These are phyloP conservation scores for Periparus ater DNA, from an alignment of 2,797 vertebrate species.

Conservation along the genomic window DNA sequence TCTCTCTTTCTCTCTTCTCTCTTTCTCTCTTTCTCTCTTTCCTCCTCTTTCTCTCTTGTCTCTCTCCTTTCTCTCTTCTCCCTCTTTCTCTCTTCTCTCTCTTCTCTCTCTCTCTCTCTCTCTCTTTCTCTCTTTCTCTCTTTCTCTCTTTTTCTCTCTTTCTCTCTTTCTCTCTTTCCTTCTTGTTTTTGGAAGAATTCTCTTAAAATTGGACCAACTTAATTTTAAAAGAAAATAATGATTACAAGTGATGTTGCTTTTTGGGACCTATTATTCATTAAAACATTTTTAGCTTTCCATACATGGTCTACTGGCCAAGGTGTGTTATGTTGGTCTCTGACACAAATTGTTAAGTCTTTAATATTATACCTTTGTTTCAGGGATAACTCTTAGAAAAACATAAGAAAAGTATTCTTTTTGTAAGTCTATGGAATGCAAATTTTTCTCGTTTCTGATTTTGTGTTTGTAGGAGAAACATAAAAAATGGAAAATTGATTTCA, in stretches of 20 bases:
- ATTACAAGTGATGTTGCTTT: neutral
- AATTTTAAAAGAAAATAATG: neutral
- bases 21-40: no score
- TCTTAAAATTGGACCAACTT: neutral
- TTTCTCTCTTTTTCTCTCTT: no score
- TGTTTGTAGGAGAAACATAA: neutral
- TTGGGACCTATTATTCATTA: neutral
- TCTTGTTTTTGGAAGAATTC: neutral
- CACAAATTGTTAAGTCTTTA: neutral
- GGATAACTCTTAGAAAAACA: neutral
- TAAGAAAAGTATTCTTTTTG: neutral
- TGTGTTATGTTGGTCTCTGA: neutral
- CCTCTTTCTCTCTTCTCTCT: no score
- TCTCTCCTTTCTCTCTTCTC: neutral
- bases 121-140: no score
- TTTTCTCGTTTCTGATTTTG: neutral
- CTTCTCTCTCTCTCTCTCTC: no score
- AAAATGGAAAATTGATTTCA: neutral
- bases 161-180: no score
- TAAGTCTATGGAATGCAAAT: neutral
- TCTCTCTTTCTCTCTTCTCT: no score
- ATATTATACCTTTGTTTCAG: neutral
- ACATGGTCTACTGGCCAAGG: neutral
- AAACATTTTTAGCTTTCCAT: neutral
- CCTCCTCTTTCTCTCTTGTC: no score